Evolutionary conservation across 1,140 invertebrate genomes (phyloP).

Genomic region (Lordiphosa stackelbergi): DNA sequence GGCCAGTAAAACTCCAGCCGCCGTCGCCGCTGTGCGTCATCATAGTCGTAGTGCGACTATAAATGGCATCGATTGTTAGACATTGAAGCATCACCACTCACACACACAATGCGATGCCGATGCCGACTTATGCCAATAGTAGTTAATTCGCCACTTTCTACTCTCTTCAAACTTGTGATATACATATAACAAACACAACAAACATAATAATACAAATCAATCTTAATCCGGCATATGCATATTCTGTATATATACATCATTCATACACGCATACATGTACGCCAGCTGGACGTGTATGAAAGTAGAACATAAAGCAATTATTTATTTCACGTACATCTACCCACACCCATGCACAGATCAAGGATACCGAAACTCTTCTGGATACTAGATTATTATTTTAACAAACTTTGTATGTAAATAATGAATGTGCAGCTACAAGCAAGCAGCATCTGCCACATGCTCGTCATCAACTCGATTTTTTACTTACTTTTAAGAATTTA

Average conservation of each 20-base stretch:
- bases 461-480: neutral
- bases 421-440: constrained; percentile 1
- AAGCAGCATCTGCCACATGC: no score
- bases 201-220: constrained; percentile 16
- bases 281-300: neutral
- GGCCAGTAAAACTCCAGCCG: constrained; percentile 27
- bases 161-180: constrained; percentile 73
- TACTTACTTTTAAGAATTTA: no score
- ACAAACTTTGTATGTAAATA: neutral
- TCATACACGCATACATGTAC: constrained; percentile 2
- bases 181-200: constrained; percentile 43
- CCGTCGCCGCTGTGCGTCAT: constrained; percentile 26
- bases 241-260: constrained; percentile 19
- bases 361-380: no score
- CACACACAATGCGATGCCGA: constrained; percentile 3
- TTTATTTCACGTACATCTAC: no score
- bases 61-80: constrained; percentile 35
- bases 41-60: constrained; percentile 37
- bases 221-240: constrained; percentile 8
- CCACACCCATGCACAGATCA: no score
- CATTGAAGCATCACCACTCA: neutral
- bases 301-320: no score
- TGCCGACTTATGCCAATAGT: constrained; percentile 50
- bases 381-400: no score
- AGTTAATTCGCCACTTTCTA: constrained; percentile 58